These are phyloP conservation scores for Poecile atricapillus DNA, from an alignment of 2,113 vertebrate species.

Conservation along the genomic window DNA sequence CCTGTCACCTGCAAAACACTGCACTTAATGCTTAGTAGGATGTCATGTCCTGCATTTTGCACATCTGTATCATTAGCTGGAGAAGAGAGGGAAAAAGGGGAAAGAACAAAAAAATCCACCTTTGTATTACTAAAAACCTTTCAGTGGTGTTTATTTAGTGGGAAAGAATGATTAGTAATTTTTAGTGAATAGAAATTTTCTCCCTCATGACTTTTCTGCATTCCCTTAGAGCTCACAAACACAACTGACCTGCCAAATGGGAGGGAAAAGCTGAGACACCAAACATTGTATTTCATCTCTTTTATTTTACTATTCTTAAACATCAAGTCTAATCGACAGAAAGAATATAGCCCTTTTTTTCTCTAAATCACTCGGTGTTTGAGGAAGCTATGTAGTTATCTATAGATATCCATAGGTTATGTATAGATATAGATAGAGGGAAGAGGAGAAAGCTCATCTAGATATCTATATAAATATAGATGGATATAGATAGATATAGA, in stretches of 20 bases:
- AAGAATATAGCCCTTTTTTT: neutral
- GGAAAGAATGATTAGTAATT: conserved; percentile 75
- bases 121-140: conserved; percentile 64
- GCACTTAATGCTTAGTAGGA: conserved; percentile 49
- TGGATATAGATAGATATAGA: neutral
- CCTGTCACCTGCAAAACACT: conserved; percentile 43
- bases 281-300: neutral
- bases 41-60: conserved; percentile 47
- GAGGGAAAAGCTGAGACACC: conserved; percentile 43
- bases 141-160: conserved; percentile 73
- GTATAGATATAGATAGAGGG: neutral
- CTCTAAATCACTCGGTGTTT: conserved; percentile 10
- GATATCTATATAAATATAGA: neutral
- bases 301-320: conserved; percentile 11
- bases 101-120: neutral
- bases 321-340: conserved; percentile 18
- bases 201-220: conserved; percentile 72
- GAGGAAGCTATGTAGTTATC: neutral
- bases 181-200: conserved; percentile 75
- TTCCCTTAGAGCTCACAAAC: conserved; percentile 60
- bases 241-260: conserved; percentile 37
- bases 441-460: neutral
- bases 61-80: conserved; percentile 60
- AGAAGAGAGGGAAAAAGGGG: neutral
- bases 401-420: neutral